Conservation (phyloP, 1,140 invertebrate species). For the Conus ventricosus region DNA sequence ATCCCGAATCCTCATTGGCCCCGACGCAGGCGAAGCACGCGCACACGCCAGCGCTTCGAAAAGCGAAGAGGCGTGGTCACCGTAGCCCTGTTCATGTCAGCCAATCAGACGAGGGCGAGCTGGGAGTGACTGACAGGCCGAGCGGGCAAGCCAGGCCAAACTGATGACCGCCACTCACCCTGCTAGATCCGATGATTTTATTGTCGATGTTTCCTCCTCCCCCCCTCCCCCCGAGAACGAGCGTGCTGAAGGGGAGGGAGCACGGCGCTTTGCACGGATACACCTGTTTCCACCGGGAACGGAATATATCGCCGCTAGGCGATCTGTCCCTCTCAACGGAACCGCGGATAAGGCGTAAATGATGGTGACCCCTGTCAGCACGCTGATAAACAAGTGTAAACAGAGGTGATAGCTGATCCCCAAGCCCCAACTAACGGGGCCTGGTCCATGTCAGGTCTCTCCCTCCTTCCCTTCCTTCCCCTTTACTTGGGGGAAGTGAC, state of each 20-base stretch:
- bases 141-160: too few relatives aligned
- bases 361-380: too few relatives aligned
- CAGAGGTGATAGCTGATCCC: too few relatives aligned
- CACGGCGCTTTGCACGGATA: background rate
- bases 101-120: background rate
- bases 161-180: background rate
- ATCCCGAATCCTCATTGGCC: background rate
- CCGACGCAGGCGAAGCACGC: background rate
- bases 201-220: slow-evolving; percentile 4
- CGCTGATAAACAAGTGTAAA: too few relatives aligned
- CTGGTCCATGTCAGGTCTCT: too few relatives aligned
- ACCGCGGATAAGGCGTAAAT: too few relatives aligned
- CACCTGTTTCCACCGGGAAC: too few relatives aligned
- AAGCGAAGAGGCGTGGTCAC: background rate
- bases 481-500: too few relatives aligned
- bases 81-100: background rate
- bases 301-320: too few relatives aligned
- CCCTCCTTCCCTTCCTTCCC: too few relatives aligned
- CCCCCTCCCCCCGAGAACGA: background rate
- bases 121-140: background rate
- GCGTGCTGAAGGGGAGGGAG: background rate
- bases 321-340: too few relatives aligned
- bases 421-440: too few relatives aligned
- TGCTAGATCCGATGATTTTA: slow-evolving; percentile 32
- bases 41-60: background rate